A percentile compares a stretch with the other conserved stretches of the same genome.
Conservation (phyloP, 2,113 vertebrate genomes). For the Sander lucioperca region DNA sequence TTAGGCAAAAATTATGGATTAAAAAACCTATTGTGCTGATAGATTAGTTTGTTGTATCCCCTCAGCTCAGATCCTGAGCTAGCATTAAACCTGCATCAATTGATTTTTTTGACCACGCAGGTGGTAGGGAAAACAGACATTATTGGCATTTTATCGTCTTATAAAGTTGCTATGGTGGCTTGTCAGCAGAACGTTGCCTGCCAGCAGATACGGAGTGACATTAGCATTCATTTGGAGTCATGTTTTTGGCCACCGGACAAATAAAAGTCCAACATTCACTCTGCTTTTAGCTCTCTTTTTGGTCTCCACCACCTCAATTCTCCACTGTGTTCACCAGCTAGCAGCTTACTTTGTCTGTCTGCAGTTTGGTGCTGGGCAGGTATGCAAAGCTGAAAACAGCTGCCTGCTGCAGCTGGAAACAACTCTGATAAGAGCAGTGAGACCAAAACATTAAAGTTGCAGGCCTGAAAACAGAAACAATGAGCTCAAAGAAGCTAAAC, state of each 20-base stretch:
- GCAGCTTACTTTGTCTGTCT: not conserved
- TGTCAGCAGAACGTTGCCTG: not conserved
- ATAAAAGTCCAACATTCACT: not conserved
- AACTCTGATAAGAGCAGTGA: not conserved
- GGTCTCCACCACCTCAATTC: not conserved
- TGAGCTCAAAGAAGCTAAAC: not conserved
- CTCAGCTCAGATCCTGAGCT: not conserved
- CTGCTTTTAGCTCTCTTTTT: conserved; percentile 9
- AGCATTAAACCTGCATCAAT: too few species aligned
- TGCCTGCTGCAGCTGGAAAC: not conserved
- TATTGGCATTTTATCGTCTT: not conserved
- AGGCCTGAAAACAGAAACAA: not conserved
- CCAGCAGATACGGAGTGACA: not conserved
- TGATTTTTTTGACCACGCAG: not conserved
- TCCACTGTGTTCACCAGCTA: not conserved
- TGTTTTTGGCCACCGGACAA: not conserved
- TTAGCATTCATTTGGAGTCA: not conserved
- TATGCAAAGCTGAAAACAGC: not conserved
- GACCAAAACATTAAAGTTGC: not conserved
- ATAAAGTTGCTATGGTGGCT: not conserved
- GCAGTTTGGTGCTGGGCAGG: not conserved
- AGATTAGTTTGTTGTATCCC: not conserved
- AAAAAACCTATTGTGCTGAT: not conserved
- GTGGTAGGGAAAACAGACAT: not conserved
- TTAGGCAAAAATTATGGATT: not conserved